Percentiles rank a stretch among this genome's conserved stretches.
phyloP scores from a whole-genome alignment of 2,113 vertebrate genomes.

The Tursiops truncatus region DNA sequence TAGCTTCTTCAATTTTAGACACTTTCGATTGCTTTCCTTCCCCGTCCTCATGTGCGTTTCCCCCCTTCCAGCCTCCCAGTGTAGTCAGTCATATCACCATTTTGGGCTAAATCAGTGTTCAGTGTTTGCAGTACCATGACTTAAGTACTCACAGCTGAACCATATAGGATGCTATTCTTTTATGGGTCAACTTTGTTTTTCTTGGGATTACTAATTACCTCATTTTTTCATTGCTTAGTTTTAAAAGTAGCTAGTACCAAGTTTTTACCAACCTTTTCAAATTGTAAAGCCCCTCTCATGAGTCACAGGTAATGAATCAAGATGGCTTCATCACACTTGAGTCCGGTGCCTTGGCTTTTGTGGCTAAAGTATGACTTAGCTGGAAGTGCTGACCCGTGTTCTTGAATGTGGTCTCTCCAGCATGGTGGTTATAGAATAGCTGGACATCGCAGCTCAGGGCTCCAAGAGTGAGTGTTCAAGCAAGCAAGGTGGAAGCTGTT shows the following conservation, averaged over 20 bases:
- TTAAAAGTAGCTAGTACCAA: not conserved
- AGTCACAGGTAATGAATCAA: not conserved
- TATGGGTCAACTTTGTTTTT: not conserved
- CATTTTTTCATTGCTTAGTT: not conserved
- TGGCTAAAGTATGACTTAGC: not conserved
- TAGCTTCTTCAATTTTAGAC: constrained; percentile 42
- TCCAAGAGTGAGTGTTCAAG: not conserved
- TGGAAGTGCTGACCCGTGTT: fast-evolving
- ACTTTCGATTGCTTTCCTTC: not conserved
- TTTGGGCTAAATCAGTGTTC: not conserved
- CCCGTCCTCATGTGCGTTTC: not conserved
- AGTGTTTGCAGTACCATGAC: not conserved
- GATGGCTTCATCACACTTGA: not conserved
- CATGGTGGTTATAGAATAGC: not conserved
- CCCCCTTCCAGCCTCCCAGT: not conserved
- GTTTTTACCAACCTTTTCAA: constrained; percentile 18
- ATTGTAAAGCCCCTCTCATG: not conserved
- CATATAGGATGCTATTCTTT: not conserved
- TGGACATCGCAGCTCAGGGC: not conserved
- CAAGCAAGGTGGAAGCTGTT: not conserved
- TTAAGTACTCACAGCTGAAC: not conserved
- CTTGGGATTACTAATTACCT: not conserved
- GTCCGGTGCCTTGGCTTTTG: not conserved
- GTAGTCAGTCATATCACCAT: not conserved
- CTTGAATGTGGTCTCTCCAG: not conserved